These are phyloP conservation scores for Eilema depressum DNA, from an alignment of 2,888 invertebrate species.

Conservation along the genomic window DNA sequence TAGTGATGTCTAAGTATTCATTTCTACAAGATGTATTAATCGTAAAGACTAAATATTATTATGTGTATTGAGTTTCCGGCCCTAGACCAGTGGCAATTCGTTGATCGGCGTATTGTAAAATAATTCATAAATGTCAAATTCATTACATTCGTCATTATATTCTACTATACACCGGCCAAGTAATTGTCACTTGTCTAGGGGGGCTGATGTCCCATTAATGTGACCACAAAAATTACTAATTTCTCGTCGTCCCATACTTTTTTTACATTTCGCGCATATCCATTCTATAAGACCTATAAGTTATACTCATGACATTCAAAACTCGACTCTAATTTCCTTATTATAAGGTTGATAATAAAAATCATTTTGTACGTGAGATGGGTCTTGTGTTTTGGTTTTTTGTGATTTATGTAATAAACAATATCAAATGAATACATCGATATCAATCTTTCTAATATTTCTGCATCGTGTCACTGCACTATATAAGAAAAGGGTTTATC, in stretches of 20 bases:
- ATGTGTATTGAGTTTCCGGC: neutral
- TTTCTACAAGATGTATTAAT: constrained; percentile 9
- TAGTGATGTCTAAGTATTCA: constrained; percentile 3
- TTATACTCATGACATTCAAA: constrained; percentile 8
- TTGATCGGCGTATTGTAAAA: no score
- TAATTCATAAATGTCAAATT: no score
- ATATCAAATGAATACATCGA: no score
- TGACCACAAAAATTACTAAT: neutral
- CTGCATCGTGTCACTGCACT: no score
- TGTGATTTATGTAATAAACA: no score
- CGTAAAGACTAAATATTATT: neutral
- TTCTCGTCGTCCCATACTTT: neutral
- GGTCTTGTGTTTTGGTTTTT: constrained; percentile 15
- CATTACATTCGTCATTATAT: no score
- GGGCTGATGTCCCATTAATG: neutral
- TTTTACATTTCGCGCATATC: constrained; percentile 26
- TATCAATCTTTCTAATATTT: no score
- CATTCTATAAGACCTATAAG: constrained; percentile 20
- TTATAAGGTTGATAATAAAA: no score
- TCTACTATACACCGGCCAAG: no score
- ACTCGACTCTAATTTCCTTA: neutral
- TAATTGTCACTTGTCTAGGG: no score
- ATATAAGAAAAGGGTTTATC: no score
- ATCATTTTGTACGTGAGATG: constrained; percentile 27
- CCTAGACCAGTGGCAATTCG: no score